These are phyloP conservation scores for Sebastes fasciatus DNA, from an alignment of 2,113 vertebrate genomes.

Conservation along the genomic window DNA sequence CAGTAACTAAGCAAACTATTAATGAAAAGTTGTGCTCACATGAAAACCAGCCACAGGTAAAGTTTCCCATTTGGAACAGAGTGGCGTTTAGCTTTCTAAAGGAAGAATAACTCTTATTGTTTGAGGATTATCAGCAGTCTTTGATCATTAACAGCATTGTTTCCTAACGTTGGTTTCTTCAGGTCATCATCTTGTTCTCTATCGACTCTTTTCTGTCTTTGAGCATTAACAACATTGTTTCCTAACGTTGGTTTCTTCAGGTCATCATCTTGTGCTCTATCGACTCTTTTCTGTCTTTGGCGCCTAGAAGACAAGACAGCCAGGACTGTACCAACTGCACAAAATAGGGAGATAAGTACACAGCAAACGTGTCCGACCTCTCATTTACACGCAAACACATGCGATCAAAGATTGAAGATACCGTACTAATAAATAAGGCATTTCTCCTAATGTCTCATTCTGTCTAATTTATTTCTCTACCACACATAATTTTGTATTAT, in stretches of 20 bases:
- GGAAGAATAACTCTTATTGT: not conserved
- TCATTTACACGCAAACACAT: not conserved
- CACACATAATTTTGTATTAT: not conserved
- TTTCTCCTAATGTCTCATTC: rapidly evolving
- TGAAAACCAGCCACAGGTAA: not conserved
- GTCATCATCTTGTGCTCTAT: too few relatives aligned
- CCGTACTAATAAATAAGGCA: rapidly evolving
- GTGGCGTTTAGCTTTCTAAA: not conserved
- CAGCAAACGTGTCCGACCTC: not conserved
- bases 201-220: constrained; percentile 53
- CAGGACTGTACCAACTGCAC: constrained; percentile 64
- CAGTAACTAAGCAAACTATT: not conserved
- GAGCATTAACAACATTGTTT: not conserved
- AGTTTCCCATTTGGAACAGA: not conserved
- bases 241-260: not conserved
- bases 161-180: too few relatives aligned
- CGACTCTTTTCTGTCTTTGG: constrained; percentile 64
- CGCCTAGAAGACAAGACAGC: constrained; percentile 68
- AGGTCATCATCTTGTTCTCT: too few relatives aligned
- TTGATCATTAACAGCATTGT: not conserved
- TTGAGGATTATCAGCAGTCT: not conserved
- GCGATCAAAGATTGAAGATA: rapidly evolving
- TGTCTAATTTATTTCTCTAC: not conserved
- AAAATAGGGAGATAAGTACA: constrained; percentile 1
- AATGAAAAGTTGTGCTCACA: not conserved